Base-by-base conservation (phyloP, 2,888 invertebrate genomes). In the Seira musarum region DNA sequence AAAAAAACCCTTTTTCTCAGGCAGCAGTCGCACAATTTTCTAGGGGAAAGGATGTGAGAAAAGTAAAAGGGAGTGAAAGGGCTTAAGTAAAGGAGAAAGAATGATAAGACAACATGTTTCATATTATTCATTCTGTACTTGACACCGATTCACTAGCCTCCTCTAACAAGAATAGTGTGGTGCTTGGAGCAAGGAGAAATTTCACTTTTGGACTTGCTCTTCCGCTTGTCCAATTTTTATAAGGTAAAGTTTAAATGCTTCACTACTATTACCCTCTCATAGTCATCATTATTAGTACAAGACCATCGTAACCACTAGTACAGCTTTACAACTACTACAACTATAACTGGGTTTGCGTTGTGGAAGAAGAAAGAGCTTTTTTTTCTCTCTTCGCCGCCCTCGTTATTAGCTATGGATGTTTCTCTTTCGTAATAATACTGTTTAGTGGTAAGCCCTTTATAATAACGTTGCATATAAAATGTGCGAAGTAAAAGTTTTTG, bases 111-210 rank as follows among this genome's bases (percentile, higher is more conserved):
- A 49, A 53, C 76, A 76, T 69, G 75, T 69, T 70, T 69, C 76
- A 80, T 74, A 80, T 68, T 80, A 80, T 80, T 80, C 74, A 80
- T 80, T 74, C 69, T 70, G 40, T 75, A 80, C 74, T 80, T 80
- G 80, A 80, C 80, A 80, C 80, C 80, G 80, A 80, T 74, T 70
- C 73, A 65, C 70, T 70, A 74, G 66, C 70, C 61, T 64, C 69
- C 73, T 79, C 68, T 73, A 79, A 78, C 78, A 71, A 71, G n/a
- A n/a, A n/a, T n/a, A n/a, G n/a, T n/a, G n/a, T n/a, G n/a, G n/a
- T n/a, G n/a, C n/a, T n/a, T 30, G 30, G 30, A 30, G 8, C 30
- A 30, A 30, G n/a, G n/a, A n/a, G n/a, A n/a, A n/a, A n/a, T n/a
- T n/a, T n/a, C n/a, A n/a, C n/a, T n/a, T n/a, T n/a, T n/a, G n/a